Evolutionary conservation across 2,888 invertebrate species (phyloP).

Genomic region (Microctonus brassicae): DNA sequence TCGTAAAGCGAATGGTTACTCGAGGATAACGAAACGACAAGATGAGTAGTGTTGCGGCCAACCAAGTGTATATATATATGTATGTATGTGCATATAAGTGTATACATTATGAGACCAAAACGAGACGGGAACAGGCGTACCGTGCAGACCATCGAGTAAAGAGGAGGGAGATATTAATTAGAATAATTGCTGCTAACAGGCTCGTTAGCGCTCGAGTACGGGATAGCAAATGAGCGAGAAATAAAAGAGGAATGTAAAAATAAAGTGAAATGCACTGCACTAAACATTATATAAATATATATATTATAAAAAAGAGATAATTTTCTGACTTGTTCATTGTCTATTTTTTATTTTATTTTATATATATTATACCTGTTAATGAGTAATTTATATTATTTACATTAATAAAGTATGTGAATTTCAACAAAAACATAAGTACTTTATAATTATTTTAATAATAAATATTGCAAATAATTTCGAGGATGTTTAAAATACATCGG

Average conservation of each 20-base stretch:
- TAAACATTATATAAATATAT: slow-evolving; percentile 2
- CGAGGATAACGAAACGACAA: slow-evolving; percentile 21
- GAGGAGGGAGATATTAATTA: slow-evolving; percentile 64
- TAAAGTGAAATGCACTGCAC: slow-evolving; percentile 52
- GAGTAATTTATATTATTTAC: too few relatives aligned
- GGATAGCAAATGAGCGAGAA: slow-evolving; percentile 63
- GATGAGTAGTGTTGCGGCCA: slow-evolving; percentile 1
- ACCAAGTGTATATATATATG: background rate
- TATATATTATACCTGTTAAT: too few relatives aligned
- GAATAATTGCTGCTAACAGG: slow-evolving; percentile 70
- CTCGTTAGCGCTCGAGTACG: slow-evolving; percentile 66
- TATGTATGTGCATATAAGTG: background rate
- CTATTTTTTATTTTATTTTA: too few relatives aligned
- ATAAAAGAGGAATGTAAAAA: slow-evolving; percentile 52
- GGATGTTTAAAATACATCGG: too few relatives aligned
- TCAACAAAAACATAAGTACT: too few relatives aligned
- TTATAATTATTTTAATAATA: too few relatives aligned
- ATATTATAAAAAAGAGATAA: background rate
- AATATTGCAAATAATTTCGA: too few relatives aligned
- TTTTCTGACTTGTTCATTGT: background rate
- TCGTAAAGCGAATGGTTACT: slow-evolving; percentile 63
- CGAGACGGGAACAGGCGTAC: slow-evolving; percentile 37
- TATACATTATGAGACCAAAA: slow-evolving; percentile 32
- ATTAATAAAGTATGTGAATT: too few relatives aligned
- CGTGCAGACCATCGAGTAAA: slow-evolving; percentile 4